phyloP scores from a whole-genome alignment of 2,113 vertebrate genomes.

The Ceyx cyanopectus region DNA sequence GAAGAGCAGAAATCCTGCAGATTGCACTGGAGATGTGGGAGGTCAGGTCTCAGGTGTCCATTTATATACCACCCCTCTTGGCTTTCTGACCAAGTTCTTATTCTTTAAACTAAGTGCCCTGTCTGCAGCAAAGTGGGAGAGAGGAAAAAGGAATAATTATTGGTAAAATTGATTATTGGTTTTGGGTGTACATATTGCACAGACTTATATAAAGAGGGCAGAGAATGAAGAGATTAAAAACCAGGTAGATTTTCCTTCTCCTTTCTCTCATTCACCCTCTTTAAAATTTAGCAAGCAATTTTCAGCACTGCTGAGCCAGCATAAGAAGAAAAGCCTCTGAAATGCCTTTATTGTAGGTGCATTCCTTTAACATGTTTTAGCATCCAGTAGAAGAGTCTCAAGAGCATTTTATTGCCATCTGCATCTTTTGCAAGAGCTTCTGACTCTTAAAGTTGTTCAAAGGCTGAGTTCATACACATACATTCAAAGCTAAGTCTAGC shows the following conservation, averaged over 20 bases:
- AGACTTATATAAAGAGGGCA: neutral
- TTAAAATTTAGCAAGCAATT: neutral
- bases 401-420: neutral
- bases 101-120: neutral
- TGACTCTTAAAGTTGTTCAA: neutral
- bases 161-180: neutral
- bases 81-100: neutral
- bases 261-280: neutral
- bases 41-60: neutral
- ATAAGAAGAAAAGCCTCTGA: neutral
- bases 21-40: rapidly evolving
- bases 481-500: neutral
- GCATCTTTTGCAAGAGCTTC: neutral
- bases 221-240: neutral
- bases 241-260: neutral
- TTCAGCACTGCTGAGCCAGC: neutral
- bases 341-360: neutral
- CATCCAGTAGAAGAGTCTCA: neutral
- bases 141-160: neutral
- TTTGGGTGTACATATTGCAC: neutral
- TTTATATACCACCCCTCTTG: neutral
- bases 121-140: neutral
- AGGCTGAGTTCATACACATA: neutral
- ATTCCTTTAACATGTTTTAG: neutral
- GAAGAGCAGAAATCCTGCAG: neutral